These are phyloP conservation scores for Rhinogobius similis DNA, from an alignment of 2,113 vertebrate genomes.

Conservation along the genomic window DNA sequence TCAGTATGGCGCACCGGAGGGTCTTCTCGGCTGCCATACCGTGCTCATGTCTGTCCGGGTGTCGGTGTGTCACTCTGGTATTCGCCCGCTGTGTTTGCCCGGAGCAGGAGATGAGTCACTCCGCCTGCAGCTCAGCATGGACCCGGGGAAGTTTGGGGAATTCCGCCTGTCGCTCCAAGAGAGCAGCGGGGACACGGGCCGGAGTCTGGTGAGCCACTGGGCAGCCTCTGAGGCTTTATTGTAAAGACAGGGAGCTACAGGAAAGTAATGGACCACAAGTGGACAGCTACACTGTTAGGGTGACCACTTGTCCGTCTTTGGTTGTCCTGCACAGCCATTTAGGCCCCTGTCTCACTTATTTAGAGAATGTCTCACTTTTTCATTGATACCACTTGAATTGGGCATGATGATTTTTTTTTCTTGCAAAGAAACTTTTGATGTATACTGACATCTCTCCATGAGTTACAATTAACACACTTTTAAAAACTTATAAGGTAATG, in stretches of 20 bases:
- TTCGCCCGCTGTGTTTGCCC: conserved; percentile 81
- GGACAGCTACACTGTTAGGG: too few relatives aligned
- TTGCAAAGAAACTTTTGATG: too few relatives aligned
- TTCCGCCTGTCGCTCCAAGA: conserved; percentile 83
- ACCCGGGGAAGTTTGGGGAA: conserved; percentile 80
- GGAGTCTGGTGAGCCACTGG: conserved; percentile 71
- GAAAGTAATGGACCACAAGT: background rate
- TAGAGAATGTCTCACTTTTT: too few relatives aligned
- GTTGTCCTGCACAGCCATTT: too few relatives aligned
- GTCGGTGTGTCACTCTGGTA: conserved; percentile 71
- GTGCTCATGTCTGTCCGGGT: conserved; percentile 83
- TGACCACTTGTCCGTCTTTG: too few relatives aligned
- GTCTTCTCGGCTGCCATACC: conserved; percentile 61
- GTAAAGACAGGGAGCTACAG: background rate
- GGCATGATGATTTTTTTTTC: too few relatives aligned
- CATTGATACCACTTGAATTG: too few relatives aligned
- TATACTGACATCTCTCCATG: too few relatives aligned
- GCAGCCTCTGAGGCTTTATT: background rate
- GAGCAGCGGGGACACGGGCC: conserved; percentile 55
- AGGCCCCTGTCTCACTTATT: too few relatives aligned
- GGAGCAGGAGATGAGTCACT: conserved; percentile 75
- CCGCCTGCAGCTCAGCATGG: conserved; percentile 85
- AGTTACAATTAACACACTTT: too few relatives aligned
- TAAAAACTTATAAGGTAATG: too few relatives aligned
- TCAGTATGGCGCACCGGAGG: conserved; percentile 44